Base-by-base conservation (phyloP, 2,797 vertebrate genomes). In the Thaleichthys pacificus region DNA sequence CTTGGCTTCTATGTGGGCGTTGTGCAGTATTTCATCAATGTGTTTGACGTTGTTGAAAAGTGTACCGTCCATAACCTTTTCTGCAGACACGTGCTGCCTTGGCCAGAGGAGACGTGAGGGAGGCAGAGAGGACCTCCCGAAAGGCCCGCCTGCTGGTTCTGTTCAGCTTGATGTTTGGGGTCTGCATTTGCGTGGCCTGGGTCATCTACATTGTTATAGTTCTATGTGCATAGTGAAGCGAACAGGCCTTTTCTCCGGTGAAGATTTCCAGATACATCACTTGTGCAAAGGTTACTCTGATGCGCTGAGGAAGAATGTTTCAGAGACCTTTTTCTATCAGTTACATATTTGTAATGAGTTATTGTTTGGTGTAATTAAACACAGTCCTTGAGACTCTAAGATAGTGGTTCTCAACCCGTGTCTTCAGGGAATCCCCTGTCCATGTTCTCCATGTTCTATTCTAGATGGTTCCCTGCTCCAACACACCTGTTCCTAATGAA, bases 131-230 rank as follows among this genome's bases (percentile, higher is more conserved):
- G 28, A 86, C 93, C 0, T 95, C 94, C 1, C 84, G 65, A 61
- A 94, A 92, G 76, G 90, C 94, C 0, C 93, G 86, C 47, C 76
- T 73, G 0, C 86, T 96, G 1, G 84, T 95, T 17, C 78, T 95
- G 77, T 90, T 94, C 91, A 95, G 94, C 77, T 79, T 95, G 65
- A 77, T 94, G 61, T 92, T 94, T 0, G 95, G 95, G 0, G 56
- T 94, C 61, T 92, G 93, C 0, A 79, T 89, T 57, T 94, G 90
- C 12, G 58, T 91, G 84, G 89, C 84, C 62, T 95, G 94, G 94
- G 87, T 94, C 60, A 58, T 94, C 80, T 95, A 94, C 0, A 90
- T 94, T 38, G 80, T 94, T 26, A 89, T 93, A 28, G 77, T 79
- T 9, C 63, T 87, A 15, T 83, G 75, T 64, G 74, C 32, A 54